These are phyloP conservation scores for Perca schrenkii DNA, from an alignment of 2,113 vertebrate species.

Conservation along the genomic window DNA sequence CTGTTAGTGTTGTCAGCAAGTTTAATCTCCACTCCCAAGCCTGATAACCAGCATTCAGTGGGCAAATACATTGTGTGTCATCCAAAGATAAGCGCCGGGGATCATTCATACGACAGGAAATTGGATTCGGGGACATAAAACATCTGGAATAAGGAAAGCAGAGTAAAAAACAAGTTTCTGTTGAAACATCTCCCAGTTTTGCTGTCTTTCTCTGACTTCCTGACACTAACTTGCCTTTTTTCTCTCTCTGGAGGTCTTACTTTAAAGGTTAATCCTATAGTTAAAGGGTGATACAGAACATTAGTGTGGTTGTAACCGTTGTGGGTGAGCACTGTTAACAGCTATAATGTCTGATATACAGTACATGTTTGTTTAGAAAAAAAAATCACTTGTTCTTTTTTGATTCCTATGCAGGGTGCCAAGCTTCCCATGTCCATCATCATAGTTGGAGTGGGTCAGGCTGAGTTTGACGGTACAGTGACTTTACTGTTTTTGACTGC, in stretches of 20 bases:
- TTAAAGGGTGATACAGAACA: conserved; percentile 36
- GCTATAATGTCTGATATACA: conserved; percentile 15
- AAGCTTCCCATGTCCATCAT: conserved; percentile 84
- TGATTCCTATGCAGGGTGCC: conserved; percentile 70
- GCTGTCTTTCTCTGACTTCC: background rate
- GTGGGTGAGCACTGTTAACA: conserved; percentile 18
- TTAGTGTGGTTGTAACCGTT: conserved; percentile 29
- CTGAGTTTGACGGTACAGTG: conserved; percentile 79
- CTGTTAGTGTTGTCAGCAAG: conserved; percentile 28
- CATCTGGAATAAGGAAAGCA: conserved; percentile 12
- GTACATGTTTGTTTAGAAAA: background rate
- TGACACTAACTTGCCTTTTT: background rate
- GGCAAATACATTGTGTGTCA: conserved; percentile 32
- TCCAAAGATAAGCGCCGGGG: conserved; percentile 26
- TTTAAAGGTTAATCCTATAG: conserved; percentile 38
- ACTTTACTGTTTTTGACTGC: background rate
- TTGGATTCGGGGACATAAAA: conserved; percentile 43
- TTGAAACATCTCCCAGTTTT: background rate
- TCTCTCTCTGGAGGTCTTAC: conserved; percentile 5
- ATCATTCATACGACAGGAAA: conserved; percentile 19
- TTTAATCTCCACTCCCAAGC: conserved; percentile 31
- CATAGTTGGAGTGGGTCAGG: conserved; percentile 82
- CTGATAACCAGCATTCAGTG: conserved; percentile 42
- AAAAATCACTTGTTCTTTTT: background rate
- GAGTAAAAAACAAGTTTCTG: background rate